Evolutionary conservation across 2,797 vertebrate species (phyloP), one percentile per base, ranked within the genome.

Genomic region (Xenopus petersii): DNA sequence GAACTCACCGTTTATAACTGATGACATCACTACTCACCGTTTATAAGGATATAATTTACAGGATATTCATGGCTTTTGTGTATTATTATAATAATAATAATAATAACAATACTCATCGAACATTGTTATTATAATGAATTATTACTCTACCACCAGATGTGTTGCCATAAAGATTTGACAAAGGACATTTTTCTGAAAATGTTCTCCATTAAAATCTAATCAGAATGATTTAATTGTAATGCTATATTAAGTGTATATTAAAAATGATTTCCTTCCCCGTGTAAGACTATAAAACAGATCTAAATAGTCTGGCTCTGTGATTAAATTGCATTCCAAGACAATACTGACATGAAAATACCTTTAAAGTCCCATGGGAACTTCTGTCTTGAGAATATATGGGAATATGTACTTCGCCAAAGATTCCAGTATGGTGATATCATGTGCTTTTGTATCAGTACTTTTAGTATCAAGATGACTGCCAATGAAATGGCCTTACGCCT

Each of bases 391-490:
- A 90, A 93, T 91, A 82, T 87, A 73, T 60, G 83, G 78, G 83
- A 87, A 84, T 83, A 90, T 89, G 86, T 89, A 86, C 87, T 81
- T 79, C 84, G 86, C 88, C 88, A 86, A 81, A 87, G 88, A 92
- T 94, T 94, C 93, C 92, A 92, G 10, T 91, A 87, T 89, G 86
- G 89, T 96, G 93, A 95, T 91, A 90, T 93, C 93, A 95, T 86
- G 83, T 81, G 85, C 89, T 92, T 91, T 83, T 82, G 17, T 84
- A 79, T 75, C 79, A 61, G 65, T 85, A 87, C 89, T 62, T 84
- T 58, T 69, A 71, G 16, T 72, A 86, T 84, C 85, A 75, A 81
- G 82, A 85, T 88, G 88, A 84, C 4, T 12, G 49, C 49, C 48
- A 12, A 12, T 3, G 49, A 12, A 12, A 51, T 12, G 49, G 15